Evolutionary conservation across 1,140 invertebrate genomes (phyloP).

Genomic region (Lordiphosa mommai): DNA sequence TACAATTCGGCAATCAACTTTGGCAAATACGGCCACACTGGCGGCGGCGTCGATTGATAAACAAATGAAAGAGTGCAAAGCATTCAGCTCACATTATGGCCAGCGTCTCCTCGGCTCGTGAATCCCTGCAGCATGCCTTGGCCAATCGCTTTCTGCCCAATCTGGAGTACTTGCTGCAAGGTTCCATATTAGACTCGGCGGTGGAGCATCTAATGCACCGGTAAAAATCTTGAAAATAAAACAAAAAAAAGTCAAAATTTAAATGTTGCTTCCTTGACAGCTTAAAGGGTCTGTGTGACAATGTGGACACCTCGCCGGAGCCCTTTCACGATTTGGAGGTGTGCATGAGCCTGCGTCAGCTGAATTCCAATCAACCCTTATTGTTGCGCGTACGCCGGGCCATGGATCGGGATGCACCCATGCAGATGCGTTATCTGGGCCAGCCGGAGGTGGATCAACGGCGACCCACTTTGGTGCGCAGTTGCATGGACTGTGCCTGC

Average conservation of each 20-base stretch:
- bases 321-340: slow-evolving; percentile 95
- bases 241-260: background rate
- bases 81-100: too few species aligned
- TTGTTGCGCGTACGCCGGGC: slow-evolving; percentile 88
- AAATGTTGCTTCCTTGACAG: slow-evolving; percentile 17
- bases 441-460: slow-evolving; percentile 94
- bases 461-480: slow-evolving; percentile 92
- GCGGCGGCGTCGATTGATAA: too few species aligned
- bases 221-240: slow-evolving; percentile 2
- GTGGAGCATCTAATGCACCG: slow-evolving; percentile 95
- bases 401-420: slow-evolving; percentile 87
- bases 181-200: slow-evolving; percentile 93
- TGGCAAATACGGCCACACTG: too few species aligned
- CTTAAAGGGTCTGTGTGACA: slow-evolving; percentile 95
- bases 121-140: slow-evolving; percentile 87
- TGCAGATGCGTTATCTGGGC: slow-evolving; percentile 93
- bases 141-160: slow-evolving; percentile 93
- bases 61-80: too few species aligned
- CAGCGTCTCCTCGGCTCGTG: slow-evolving; percentile 84
- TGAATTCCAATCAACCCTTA: slow-evolving; percentile 81
- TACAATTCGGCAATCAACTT: too few species aligned
- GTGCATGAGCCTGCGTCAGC: slow-evolving; percentile 88
- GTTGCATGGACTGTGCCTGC: slow-evolving; percentile 94
- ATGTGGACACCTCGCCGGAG: slow-evolving; percentile 94
- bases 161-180: slow-evolving; percentile 94